phyloP scores from a whole-genome alignment of 2,888 invertebrate species.

The Schizaphis graminum region DNA sequence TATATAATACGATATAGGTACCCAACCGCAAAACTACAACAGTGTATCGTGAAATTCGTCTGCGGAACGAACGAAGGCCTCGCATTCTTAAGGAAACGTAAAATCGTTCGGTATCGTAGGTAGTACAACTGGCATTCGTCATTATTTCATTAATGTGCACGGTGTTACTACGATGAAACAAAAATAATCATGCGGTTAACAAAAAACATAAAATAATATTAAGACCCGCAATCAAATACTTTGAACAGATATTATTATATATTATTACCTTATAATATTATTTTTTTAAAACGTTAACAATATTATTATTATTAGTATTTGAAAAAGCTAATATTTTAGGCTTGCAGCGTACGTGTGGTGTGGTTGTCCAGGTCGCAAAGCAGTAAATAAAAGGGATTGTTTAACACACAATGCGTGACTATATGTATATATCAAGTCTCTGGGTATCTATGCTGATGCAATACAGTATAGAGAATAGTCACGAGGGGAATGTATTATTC shows the following conservation, averaged over 20 bases:
- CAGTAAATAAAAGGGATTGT: conserved; percentile 50
- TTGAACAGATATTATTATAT: not conserved
- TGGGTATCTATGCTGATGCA: conserved; percentile 44
- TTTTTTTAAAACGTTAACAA: not conserved
- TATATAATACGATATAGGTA: not conserved
- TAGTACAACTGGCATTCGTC: not conserved
- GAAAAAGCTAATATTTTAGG: not conserved
- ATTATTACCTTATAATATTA: not conserved
- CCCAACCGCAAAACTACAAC: conserved; percentile 1
- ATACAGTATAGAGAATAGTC: conserved; percentile 3
- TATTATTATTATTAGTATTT: conserved; percentile 13
- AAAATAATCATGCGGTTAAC: not conserved
- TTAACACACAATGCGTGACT: conserved; percentile 8
- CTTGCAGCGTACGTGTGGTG: not conserved
- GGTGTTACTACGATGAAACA: not conserved
- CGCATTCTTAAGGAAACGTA: not conserved
- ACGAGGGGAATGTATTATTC: conserved; percentile 55
- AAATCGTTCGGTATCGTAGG: not conserved
- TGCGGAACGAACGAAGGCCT: conserved; percentile 13
- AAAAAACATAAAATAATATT: not conserved
- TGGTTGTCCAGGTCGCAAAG: conserved; percentile 13
- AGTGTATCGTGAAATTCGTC: not conserved
- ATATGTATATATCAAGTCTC: not conserved
- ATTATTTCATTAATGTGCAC: not conserved
- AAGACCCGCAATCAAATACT: not conserved